Evolutionary conservation across 2,888 invertebrate species (phyloP).

Genomic region (Drosophila atripex): DNA sequence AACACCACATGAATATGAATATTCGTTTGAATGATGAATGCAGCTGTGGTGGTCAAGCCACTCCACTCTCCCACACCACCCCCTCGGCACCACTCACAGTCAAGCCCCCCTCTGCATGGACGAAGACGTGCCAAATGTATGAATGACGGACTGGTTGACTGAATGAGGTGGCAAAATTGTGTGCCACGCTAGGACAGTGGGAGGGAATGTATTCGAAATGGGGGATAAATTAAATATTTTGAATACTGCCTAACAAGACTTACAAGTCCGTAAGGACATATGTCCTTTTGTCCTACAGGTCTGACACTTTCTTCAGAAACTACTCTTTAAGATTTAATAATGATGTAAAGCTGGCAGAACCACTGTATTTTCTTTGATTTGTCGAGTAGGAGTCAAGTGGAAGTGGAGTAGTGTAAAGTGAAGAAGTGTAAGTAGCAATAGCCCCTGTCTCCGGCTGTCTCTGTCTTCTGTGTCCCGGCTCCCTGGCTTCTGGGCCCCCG

Average conservation of each 20-base stretch:
- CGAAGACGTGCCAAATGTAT: constrained; percentile 65
- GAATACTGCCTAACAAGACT: too few species aligned
- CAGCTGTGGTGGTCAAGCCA: constrained; percentile 8
- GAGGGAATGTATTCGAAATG: constrained; percentile 25
- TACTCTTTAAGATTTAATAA: too few species aligned
- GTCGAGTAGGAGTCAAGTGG: constrained; percentile 47
- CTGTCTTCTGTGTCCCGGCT: not conserved
- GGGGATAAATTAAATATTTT: not conserved
- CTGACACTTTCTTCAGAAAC: too few species aligned
- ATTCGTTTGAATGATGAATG: constrained; percentile 35
- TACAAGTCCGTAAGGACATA: too few species aligned
- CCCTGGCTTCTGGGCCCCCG: constrained; percentile 25
- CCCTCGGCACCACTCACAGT: constrained; percentile 9
- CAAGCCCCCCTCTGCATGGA: constrained; percentile 11
- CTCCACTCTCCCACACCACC: constrained; percentile 2
- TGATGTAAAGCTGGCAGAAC: not conserved
- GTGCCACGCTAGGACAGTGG: constrained; percentile 26
- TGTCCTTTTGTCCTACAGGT: too few species aligned
- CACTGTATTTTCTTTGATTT: constrained; percentile 42
- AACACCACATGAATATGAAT: constrained; percentile 63
- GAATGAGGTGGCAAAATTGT: constrained; percentile 66
- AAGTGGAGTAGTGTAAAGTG: constrained; percentile 42
- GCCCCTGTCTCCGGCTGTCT: constrained; percentile 41
- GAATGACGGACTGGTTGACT: constrained; percentile 53
- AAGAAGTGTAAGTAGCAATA: constrained; percentile 53